Evolutionary conservation across 2,797 vertebrate genomes (phyloP).

Genomic region (Diceros bicornis): DNA sequence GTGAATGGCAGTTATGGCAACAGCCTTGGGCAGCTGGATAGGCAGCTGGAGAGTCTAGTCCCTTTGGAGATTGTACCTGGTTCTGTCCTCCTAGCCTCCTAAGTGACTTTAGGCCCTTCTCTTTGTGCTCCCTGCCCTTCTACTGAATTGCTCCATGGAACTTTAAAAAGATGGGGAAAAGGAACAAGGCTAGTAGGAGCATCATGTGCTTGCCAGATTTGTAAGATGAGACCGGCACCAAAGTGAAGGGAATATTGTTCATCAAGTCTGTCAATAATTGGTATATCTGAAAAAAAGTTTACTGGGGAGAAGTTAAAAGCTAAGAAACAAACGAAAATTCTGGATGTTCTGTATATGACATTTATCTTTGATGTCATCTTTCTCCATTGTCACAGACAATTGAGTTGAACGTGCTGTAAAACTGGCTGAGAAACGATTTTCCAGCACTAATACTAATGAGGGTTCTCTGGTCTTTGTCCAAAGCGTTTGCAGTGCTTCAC

Average conservation of each 20-base stretch:
- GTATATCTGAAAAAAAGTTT: background rate
- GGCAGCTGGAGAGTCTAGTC: background rate
- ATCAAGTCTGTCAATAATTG: background rate
- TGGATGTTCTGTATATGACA: background rate
- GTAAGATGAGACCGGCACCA: background rate
- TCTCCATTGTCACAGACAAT: background rate
- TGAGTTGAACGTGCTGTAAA: background rate
- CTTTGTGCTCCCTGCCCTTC: background rate
- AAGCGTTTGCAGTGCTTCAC: background rate
- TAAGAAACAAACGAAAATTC: background rate
- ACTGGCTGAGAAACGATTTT: background rate
- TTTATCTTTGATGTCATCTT: background rate
- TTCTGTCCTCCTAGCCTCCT: background rate
- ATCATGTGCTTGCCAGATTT: background rate
- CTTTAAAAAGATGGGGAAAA: background rate
- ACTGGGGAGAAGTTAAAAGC: background rate
- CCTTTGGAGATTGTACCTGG: background rate
- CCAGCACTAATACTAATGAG: background rate
- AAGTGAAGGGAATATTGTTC: background rate
- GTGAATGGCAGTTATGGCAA: fast-evolving
- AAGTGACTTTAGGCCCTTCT: background rate
- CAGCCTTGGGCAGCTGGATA: background rate
- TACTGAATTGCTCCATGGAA: background rate
- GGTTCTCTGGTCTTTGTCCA: background rate
- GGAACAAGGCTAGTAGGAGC: background rate